Conservation (phyloP, 2,113 vertebrate species). For the Hippoglossus stenolepis region DNA sequence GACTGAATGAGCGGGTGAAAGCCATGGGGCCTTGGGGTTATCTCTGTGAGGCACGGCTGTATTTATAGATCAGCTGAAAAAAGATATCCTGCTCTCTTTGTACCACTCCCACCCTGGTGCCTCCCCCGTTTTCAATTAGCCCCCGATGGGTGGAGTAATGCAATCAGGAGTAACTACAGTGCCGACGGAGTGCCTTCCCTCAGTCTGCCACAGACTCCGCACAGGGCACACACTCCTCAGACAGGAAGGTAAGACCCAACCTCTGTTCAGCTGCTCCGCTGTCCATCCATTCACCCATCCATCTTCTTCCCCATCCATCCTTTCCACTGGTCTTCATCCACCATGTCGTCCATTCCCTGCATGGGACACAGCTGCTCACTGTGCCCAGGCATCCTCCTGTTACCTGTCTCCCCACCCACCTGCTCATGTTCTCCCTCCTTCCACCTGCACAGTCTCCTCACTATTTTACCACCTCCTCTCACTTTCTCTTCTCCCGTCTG, state of each 20-base stretch:
- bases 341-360: constrained; percentile 44
- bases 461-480: constrained; percentile 26
- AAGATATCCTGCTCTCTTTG: constrained; percentile 58
- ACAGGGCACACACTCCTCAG: constrained; percentile 75
- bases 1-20: constrained; percentile 53
- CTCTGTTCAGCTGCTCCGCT: constrained; percentile 60
- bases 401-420: constrained; percentile 51
- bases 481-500: not conserved
- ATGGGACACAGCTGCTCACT: constrained; percentile 7
- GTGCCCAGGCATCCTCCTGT: constrained; percentile 10
- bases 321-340: constrained; percentile 51
- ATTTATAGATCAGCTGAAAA: constrained; percentile 84
- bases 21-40: constrained; percentile 67
- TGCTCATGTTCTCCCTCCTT: constrained; percentile 39
- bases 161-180: constrained; percentile 79
- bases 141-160: constrained; percentile 81
- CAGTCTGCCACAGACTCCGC: constrained; percentile 80
- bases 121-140: constrained; percentile 80
- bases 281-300: constrained; percentile 59
- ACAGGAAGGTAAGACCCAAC: constrained; percentile 76
- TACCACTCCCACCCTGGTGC: constrained; percentile 10
- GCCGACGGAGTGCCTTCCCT: constrained; percentile 26
- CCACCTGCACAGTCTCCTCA: constrained; percentile 44
- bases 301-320: constrained; percentile 47
- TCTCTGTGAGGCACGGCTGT: constrained; percentile 75